Evolutionary conservation across 2,797 vertebrate genomes (phyloP).

Genomic region (Xiphorhynchus erythropygius): DNA sequence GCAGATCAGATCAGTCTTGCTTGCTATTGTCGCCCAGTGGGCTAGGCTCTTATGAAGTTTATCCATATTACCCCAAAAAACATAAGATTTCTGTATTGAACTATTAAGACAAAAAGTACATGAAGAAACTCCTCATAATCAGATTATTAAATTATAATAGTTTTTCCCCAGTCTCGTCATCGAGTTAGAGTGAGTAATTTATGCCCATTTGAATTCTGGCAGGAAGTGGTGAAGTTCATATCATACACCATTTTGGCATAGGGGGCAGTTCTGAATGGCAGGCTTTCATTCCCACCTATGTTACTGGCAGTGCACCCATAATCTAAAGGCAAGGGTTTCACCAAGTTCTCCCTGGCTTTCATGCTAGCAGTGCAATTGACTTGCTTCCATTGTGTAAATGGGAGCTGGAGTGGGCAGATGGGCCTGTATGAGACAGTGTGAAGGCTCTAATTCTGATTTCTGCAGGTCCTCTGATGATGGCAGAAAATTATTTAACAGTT

Average conservation of each 20-base stretch:
- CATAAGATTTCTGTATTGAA: background rate
- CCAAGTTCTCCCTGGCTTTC: background rate
- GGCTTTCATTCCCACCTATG: background rate
- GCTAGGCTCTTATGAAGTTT: background rate
- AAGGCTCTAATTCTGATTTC: background rate
- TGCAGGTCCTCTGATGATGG: background rate
- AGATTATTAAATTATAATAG: background rate
- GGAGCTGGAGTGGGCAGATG: background rate
- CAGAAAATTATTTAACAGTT: background rate
- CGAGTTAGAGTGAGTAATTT: background rate
- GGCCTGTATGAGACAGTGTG: background rate
- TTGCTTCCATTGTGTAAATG: background rate
- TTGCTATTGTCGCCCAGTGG: background rate
- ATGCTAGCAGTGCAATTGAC: background rate
- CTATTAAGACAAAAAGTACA: background rate
- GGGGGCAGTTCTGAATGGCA: background rate
- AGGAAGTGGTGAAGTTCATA: background rate
- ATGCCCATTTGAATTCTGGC: background rate
- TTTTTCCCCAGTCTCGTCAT: background rate
- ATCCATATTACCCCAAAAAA: background rate
- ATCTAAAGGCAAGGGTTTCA: background rate
- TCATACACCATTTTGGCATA: background rate
- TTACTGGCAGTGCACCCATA: background rate
- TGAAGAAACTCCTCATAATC: background rate
- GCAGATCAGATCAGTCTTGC: background rate